phyloP scores from a whole-genome alignment of 2,797 vertebrate genomes.

The Kryptolebias ocellatus region DNA sequence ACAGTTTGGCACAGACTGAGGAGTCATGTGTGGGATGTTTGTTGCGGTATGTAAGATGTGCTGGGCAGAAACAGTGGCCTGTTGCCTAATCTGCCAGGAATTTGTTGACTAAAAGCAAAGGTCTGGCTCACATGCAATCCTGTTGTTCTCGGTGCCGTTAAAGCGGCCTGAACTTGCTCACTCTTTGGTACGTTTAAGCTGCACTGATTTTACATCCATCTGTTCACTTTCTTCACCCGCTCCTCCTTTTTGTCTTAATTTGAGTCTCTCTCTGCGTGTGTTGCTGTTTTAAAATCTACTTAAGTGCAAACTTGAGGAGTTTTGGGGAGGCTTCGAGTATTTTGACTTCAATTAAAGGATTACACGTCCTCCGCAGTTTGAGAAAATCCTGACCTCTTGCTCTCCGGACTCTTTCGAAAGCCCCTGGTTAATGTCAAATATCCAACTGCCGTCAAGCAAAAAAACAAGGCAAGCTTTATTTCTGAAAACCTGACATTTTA shows the following conservation, averaged over 20 bases:
- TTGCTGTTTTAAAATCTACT: constrained; percentile 31
- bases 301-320: constrained; percentile 26
- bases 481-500: constrained; percentile 48
- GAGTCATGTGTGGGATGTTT: constrained; percentile 63
- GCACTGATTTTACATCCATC: not conserved
- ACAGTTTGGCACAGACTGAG: constrained; percentile 39
- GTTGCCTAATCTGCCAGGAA: constrained; percentile 82
- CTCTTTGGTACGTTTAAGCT: constrained; percentile 16
- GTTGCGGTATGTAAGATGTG: constrained; percentile 72
- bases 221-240: no score
- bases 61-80: constrained; percentile 70
- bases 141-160: constrained; percentile 61
- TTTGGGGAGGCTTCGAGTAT: constrained; percentile 9
- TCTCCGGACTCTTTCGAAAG: constrained; percentile 34
- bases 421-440: constrained; percentile 59
- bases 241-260: no score
- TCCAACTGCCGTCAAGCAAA: constrained; percentile 18
- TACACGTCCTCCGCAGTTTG: constrained; percentile 40
- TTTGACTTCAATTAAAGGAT: constrained; percentile 58
- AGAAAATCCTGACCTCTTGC: constrained; percentile 52
- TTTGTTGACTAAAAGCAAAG: constrained; percentile 76
- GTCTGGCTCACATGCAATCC: constrained; percentile 68
- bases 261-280: not conserved
- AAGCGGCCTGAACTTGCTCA: constrained; percentile 47
- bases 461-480: constrained; percentile 31